Conservation (phyloP, 2,113 vertebrate genomes). For the Pycnonotus jocosus region DNA sequence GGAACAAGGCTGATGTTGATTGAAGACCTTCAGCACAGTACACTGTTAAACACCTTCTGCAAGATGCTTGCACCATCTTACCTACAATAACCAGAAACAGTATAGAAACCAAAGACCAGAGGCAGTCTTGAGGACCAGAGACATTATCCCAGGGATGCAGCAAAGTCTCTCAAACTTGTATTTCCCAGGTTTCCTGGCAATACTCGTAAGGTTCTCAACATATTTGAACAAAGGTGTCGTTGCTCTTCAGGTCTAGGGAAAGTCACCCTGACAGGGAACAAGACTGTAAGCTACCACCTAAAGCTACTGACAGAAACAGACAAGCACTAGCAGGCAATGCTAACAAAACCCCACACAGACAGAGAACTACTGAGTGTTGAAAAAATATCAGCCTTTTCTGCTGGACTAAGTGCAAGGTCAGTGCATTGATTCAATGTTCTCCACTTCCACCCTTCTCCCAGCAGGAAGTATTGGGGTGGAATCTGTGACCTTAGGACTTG, state of each 20-base stretch:
- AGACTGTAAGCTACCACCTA: background rate
- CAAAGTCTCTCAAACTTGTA: background rate
- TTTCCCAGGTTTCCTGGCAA: background rate
- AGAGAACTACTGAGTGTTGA: background rate
- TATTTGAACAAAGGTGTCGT: background rate
- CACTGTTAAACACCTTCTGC: background rate
- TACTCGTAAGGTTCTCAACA: background rate
- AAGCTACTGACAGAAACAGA: background rate
- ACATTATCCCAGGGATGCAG: background rate
- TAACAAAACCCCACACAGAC: background rate
- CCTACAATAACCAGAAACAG: background rate
- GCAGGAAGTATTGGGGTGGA: background rate
- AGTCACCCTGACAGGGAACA: background rate
- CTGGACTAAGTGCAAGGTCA: constrained; percentile 27
- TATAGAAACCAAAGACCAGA: background rate
- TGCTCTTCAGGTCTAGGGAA: background rate
- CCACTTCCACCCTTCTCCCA: background rate
- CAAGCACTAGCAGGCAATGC: background rate
- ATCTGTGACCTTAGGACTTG: constrained; percentile 10
- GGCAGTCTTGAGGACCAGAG: background rate
- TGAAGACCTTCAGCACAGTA: background rate
- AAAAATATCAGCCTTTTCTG: background rate
- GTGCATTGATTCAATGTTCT: background rate
- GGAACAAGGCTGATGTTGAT: background rate
- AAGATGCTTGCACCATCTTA: background rate